These are phyloP conservation scores for Emmelina monodactyla DNA, from an alignment of 2,888 invertebrate genomes.

Conservation along the genomic window DNA sequence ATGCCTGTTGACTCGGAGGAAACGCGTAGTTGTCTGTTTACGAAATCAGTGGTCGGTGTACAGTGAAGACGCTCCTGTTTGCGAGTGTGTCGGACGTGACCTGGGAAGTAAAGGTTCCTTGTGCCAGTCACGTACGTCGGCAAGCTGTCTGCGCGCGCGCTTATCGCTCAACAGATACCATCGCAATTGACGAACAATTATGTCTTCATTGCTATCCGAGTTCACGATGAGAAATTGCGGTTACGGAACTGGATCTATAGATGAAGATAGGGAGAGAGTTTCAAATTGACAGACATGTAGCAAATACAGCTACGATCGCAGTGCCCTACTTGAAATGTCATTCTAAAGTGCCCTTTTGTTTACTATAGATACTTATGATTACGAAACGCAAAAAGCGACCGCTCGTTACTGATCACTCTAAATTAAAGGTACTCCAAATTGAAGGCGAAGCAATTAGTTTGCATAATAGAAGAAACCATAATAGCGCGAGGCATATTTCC, in stretches of 20 bases:
- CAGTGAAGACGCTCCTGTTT: slow-evolving; percentile 31
- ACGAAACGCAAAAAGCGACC: too few relatives aligned
- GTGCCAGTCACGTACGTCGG: slow-evolving; percentile 29
- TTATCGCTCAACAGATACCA: slow-evolving; percentile 17
- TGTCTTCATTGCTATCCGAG: slow-evolving; percentile 20
- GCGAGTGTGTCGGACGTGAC: slow-evolving; percentile 50
- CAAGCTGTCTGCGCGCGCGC: slow-evolving; percentile 24
- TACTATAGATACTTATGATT: slow-evolving; percentile 13
- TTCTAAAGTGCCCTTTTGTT: too few relatives aligned
- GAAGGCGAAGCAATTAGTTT: slow-evolving; percentile 3
- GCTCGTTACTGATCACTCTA: slow-evolving; percentile 3
- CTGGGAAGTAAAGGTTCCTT: slow-evolving; percentile 29
- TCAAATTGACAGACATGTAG: too few relatives aligned
- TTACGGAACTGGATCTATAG: too few relatives aligned
- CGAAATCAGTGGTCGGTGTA: slow-evolving; percentile 26
- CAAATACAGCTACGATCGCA: too few relatives aligned
- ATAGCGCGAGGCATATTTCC: background rate
- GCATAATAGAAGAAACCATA: slow-evolving; percentile 6
- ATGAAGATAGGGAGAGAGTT: too few relatives aligned
- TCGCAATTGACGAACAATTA: slow-evolving; percentile 19
- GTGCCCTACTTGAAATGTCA: too few relatives aligned
- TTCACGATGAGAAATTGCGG: too few relatives aligned
- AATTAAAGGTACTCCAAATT: background rate
- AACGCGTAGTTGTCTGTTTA: slow-evolving; percentile 43
- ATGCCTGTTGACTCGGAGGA: slow-evolving; percentile 43